Evolutionary conservation across 2,113 vertebrate genomes (phyloP).

Genomic region (Acrocephalus arundinaceus): DNA sequence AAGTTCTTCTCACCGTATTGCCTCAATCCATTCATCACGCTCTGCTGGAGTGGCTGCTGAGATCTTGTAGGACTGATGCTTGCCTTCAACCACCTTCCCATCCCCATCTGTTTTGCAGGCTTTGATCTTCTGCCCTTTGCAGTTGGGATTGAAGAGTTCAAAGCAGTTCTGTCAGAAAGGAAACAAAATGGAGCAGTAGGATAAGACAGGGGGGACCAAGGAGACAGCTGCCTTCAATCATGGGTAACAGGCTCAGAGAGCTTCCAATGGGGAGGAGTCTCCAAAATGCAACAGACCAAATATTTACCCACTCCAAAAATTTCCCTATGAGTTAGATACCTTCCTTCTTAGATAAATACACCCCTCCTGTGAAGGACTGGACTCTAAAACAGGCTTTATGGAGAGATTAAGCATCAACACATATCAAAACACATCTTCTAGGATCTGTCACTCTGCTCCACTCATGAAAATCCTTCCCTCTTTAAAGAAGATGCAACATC

Average conservation of each 20-base stretch:
- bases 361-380: background rate
- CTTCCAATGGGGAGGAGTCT: background rate
- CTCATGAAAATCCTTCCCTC: background rate
- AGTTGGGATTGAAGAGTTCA: slow-evolving; percentile 90
- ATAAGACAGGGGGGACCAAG: background rate
- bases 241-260: background rate
- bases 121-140: slow-evolving; percentile 93
- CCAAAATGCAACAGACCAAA: background rate
- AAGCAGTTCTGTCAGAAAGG: slow-evolving; percentile 84
- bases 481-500: background rate
- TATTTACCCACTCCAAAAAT: background rate
- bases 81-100: slow-evolving; percentile 94
- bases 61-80: slow-evolving; percentile 93
- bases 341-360: background rate
- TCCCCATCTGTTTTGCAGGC: slow-evolving; percentile 94
- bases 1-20: slow-evolving; percentile 82
- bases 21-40: slow-evolving; percentile 90
- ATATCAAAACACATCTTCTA: background rate
- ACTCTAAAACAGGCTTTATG: background rate
- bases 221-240: background rate
- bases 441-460: background rate
- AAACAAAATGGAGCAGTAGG: background rate
- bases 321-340: background rate
- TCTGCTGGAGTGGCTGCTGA: slow-evolving; percentile 87
- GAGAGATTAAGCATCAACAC: background rate